Evolutionary conservation across 1,140 invertebrate genomes (phyloP), one percentile per base, ranked within the genome.

Genomic region (Ooceraea biroi): DNA sequence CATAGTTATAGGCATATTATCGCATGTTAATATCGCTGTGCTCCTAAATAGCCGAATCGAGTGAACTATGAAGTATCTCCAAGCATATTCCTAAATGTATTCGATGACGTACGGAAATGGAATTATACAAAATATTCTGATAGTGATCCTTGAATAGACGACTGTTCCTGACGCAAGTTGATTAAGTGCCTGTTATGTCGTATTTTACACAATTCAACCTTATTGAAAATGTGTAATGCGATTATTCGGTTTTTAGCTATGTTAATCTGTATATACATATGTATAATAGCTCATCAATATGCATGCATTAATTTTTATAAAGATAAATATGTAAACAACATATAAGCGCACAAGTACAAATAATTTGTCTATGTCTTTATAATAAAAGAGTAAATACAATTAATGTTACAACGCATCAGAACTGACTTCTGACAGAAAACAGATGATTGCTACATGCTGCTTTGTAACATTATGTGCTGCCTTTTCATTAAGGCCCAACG

Each of bases 401-500:
- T 30, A 68, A 66, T 55, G 68, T 52, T 30, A 50, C 41, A 41
- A 68, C 14, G 30, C 14, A 52, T 68, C 14, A 44, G 14, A 27
- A 66, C 19, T 36, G 48, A 44, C 17, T 22, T 44, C 44, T 14
- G 10, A 8, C n/a, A 30, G 63, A 27, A 68, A 68, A 78, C 50
- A 65, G 25, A 65, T 65, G 30, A 69, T 19, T 44, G 30, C 55
- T 68, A 78, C 36, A 78, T 69, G 48, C 68, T 48, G 36, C 63
- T 55, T 52, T 48, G 48, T 57, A 48, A 78, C 30, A 7, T 7
- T 68, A 22, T 30, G 22, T 22, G 63, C 17, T 78, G 50, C 48
- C 30, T 84, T 55, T 82, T 82, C 63, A 69, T 60, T 46, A 80
- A 69, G 46, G 52, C 77, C 83, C 65, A 84, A 50, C 76, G 52